Conservation (phyloP, 2,888 invertebrate species). For the Glaucopsyche alexis region DNA sequence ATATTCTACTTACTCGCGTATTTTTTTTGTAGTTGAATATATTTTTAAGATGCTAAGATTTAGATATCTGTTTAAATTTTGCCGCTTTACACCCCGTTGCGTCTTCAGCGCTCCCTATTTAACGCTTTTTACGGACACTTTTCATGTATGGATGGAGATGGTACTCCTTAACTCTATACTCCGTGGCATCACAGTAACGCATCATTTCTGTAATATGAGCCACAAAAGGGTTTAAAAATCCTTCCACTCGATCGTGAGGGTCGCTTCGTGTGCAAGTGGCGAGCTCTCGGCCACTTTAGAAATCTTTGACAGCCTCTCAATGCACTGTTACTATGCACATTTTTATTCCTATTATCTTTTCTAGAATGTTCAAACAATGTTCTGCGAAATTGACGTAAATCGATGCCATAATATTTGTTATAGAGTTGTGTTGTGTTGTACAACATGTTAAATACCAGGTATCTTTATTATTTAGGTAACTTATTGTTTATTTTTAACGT, state of each 20-base stretch:
- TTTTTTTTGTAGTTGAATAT: no score
- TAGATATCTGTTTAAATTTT: no score
- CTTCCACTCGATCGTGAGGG: slow-evolving; percentile 46
- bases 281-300: slow-evolving; percentile 62
- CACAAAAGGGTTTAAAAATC: slow-evolving; percentile 43
- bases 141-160: no score
- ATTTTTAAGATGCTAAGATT: no score
- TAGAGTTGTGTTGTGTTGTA: neutral
- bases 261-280: slow-evolving; percentile 71
- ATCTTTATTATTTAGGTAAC: no score
- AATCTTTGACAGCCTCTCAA: slow-evolving; percentile 69
- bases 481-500: no score
- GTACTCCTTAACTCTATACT: no score
- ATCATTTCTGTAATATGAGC: slow-evolving; percentile 17
- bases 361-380: slow-evolving; percentile 11
- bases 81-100: no score
- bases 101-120: no score
- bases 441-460: no score
- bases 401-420: neutral
- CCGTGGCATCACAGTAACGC: neutral
- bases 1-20: no score
- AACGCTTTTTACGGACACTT: no score
- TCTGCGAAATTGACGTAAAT: neutral
- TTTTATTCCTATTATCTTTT: slow-evolving; percentile 25
- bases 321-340: slow-evolving; percentile 35